Evolutionary conservation across 2,797 vertebrate species (phyloP).

Genomic region (Podarcis siculus): DNA sequence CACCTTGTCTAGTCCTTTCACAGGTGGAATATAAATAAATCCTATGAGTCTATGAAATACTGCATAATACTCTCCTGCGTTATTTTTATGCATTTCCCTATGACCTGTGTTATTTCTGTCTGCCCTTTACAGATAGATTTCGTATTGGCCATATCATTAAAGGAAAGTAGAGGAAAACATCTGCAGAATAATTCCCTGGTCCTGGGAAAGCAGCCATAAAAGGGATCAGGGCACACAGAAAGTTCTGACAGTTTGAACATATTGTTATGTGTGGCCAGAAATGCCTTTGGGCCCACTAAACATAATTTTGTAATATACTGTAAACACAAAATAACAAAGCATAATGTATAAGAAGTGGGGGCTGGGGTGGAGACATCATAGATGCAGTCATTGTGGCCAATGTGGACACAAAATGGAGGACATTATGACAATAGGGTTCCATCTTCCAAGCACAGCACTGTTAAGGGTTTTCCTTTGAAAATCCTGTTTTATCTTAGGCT

Average conservation of each 20-base stretch:
- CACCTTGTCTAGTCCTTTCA: too few species aligned
- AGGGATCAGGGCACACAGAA: too few species aligned
- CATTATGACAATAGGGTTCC: neutral
- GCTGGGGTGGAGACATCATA: neutral
- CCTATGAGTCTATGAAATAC: too few species aligned
- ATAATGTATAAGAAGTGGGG: neutral
- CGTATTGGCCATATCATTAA: too few species aligned
- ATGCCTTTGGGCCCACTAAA: neutral
- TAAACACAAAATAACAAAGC: neutral
- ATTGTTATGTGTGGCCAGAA: neutral
- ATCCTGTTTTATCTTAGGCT: neutral
- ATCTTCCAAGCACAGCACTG: neutral
- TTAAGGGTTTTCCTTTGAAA: neutral
- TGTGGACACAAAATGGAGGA: neutral
- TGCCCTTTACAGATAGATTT: too few species aligned
- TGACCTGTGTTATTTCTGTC: too few species aligned
- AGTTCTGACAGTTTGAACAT: neutral
- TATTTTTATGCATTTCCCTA: too few species aligned
- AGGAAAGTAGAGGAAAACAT: too few species aligned
- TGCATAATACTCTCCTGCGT: too few species aligned
- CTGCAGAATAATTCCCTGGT: too few species aligned
- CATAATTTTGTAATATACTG: neutral
- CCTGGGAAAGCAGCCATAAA: too few species aligned
- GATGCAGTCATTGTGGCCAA: neutral
- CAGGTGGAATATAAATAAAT: too few species aligned